Evolutionary conservation across 2,113 vertebrate species (phyloP).

Genomic region (Heptranchias perlo): DNA sequence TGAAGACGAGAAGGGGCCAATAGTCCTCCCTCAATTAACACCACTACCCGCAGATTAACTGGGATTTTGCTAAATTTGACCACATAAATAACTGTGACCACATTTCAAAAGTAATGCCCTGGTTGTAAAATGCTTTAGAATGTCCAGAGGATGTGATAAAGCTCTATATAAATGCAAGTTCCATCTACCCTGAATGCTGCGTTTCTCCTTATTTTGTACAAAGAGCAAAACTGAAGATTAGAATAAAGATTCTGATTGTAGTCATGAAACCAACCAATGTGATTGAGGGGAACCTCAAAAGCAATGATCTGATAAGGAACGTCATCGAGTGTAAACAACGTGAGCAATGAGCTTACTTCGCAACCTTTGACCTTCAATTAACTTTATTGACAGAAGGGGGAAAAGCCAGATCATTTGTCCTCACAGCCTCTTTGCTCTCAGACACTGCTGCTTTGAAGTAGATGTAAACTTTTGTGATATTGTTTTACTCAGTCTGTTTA

Average conservation of each 20-base stretch:
- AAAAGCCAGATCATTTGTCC: not conserved
- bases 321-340: not conserved
- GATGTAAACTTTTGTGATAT: not conserved
- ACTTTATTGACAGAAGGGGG: not conserved
- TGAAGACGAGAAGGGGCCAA: not conserved
- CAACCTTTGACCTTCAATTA: slow-evolving; percentile 30
- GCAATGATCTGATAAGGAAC: not conserved
- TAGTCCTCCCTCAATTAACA: not conserved
- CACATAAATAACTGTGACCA: not conserved
- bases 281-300: not conserved
- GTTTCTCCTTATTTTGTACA: not conserved
- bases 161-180: not conserved
- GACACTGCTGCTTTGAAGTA: not conserved
- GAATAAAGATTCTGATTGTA: not conserved
- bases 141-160: not conserved
- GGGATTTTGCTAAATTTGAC: not conserved
- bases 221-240: not conserved
- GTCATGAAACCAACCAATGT: not conserved
- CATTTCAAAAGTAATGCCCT: not conserved
- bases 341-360: slow-evolving; percentile 3
- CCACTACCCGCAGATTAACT: not conserved
- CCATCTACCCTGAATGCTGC: not conserved
- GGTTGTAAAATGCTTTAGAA: not conserved
- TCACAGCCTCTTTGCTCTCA: not conserved
- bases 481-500: slow-evolving; percentile 5